Evolutionary conservation across 2,888 invertebrate species (phyloP), one percentile per base, ranked within the genome.

Genomic region (Mantis religiosa): DNA sequence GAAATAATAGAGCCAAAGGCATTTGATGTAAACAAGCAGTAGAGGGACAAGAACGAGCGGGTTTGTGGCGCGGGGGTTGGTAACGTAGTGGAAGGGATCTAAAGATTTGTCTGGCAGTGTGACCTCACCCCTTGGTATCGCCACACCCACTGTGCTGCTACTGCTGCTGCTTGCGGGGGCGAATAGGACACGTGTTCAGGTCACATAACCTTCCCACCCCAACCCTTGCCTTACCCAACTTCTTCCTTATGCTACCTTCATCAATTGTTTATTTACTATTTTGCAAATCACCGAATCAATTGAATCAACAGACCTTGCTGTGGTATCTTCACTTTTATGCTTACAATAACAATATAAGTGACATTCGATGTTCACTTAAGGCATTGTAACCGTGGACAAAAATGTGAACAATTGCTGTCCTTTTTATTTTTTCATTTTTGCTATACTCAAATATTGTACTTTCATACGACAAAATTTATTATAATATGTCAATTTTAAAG

Each of bases 111-210:
- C 54, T 71, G 54, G 54, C 54, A 54, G 86, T 86, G 81, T 47
- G 28, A 71, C 85, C 86, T 86, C 86, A 71, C 86, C 81, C 85
- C 81, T 28, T 81, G 28, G 15, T 71, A 86, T 30, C 81, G 86
- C 86, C 86, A 86, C 86, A 86, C 86, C 86, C 86, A 86, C 86
- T 71, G 27, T 81, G 30, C 54, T 71, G 20, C 54, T 71, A 20
- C 54, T 71, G 8, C 54, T 54, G 54, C 54, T 71, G 54, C 81
- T 20, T 81, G 86, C 81, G 86, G 86, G 86, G 81, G 86, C 30
- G 86, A 71, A 71, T 20, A 71, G 54, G 71, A 81, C 86, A 86
- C 86, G 86, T 86, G 86, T 81, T 81, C 71, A 81, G 86, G 86
- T 81, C 71, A 86, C 86, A 86, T 86, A 86, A 86, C 86, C 81